phyloP scores from a whole-genome alignment of 2,113 vertebrate species.

The Urocynchramus pylzowi region DNA sequence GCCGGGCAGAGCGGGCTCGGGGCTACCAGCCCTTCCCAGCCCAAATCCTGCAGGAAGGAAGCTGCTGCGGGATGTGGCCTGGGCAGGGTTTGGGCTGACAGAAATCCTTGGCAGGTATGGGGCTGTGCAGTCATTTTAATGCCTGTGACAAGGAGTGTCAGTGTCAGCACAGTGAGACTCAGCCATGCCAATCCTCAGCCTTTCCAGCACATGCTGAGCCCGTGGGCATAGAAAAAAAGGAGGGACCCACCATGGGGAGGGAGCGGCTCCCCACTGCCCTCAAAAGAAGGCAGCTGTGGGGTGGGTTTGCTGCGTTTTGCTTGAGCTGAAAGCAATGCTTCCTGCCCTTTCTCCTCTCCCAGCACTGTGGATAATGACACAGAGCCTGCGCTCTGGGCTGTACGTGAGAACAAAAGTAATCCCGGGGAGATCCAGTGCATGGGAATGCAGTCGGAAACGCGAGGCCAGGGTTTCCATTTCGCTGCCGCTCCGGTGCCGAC shows the following conservation, averaged over 20 bases:
- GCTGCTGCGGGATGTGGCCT: accelerated
- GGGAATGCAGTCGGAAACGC: not conserved
- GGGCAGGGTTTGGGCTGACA: not conserved
- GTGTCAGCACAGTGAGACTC: not conserved
- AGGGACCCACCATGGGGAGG: accelerated
- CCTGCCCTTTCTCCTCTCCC: not conserved
- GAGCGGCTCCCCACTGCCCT: not conserved
- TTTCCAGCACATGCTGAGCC: not conserved
- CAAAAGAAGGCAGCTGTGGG: not conserved
- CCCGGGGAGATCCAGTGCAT: not conserved
- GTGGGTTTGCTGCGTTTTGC: not conserved
- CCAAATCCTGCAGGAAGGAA: not conserved
- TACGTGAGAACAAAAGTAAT: conserved; percentile 42
- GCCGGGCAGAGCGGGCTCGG: accelerated
- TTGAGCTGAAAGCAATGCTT: not conserved
- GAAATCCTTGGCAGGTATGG: not conserved
- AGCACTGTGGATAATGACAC: not conserved
- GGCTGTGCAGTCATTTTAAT: accelerated
- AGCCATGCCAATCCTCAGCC: not conserved
- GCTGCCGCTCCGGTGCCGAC: not conserved
- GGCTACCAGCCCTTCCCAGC: not conserved
- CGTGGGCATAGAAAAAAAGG: accelerated
- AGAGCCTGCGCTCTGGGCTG: not conserved
- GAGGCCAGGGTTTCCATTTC: conserved; percentile 22
- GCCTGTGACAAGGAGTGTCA: not conserved